Evolutionary conservation across 2,888 invertebrate genomes (phyloP), one percentile per base, ranked within the genome.

Genomic region (Mythimna ferrago): DNA sequence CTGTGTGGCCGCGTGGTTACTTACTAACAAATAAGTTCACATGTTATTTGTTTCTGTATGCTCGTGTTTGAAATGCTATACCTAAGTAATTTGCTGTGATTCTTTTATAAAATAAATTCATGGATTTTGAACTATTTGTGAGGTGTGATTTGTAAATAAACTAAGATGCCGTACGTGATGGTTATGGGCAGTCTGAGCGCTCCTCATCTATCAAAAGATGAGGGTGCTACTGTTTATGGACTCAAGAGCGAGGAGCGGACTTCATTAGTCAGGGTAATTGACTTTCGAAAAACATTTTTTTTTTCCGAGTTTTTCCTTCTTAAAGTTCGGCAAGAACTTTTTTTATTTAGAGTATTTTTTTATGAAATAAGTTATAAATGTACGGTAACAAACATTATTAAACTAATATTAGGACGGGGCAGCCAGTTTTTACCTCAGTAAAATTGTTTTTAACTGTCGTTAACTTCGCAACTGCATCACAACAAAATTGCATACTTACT

Each of bases 131-230:
- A 63, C n/a, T 76, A 21, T 68, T 58, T 19, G 69, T 67, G 68
- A 62, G 14, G 68, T 76, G 71, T 76, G 32, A 71, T 78, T 84
- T 80, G 80, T 83, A 78, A 82, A 83, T 67, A 71, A 79, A 64
- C 26, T 79, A 94, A 84, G 64, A 96, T 96, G 96, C 96, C 96
- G 81, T 96, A 96, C 87, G 93, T 96, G 69, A 96, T 96, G 95
- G 94, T 96, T 75, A 96, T 96, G 94, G 96, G 96, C 63, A 94
- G 94, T 88, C 91, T 96, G 35, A 95, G 93, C 79, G 93, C 95
- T 73, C 92, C 91, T 73, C 94, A 95, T 86, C 92, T 96, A 6
- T 94, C 94, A 7, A 96, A 95, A 86, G 95, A 95, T 84, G 96
- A 96, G 81, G 95, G 95, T 63, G 95, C 95, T 26, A 94, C 95